Base-by-base conservation (phyloP, 37 sponge, comb jelly and placozoan species). In the Amphimedon queenslandica region DNA sequence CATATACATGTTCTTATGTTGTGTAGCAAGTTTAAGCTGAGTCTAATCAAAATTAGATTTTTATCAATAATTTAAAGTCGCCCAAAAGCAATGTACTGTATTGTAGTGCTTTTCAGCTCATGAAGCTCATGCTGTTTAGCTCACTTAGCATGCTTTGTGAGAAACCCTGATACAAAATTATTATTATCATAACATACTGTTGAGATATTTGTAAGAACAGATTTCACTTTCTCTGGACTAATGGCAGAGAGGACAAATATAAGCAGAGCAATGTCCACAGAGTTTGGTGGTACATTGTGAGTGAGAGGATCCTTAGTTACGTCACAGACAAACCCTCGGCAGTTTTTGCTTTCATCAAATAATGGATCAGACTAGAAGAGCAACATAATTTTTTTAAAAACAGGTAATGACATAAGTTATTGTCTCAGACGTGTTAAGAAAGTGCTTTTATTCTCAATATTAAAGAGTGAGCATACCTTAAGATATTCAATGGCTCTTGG, bases 181-280 rank as follows among this genome's bases (percentile, higher is more conserved):
- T 3, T n/a, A 4, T 1, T 1, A 18, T 8, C 24, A 1, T 2
- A 37, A 73, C 80, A 74, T 32, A 95, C 93, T 38, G 29, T 11
- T 57, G 30, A 47, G 8, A 97, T 40, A 51, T 97, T 97, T 43
- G 66, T 71, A 42, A 97, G 27, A 21, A 67, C 83, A 37, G 34
- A 30, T 5, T 42, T 18, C 90, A 94, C 84, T 43, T 92, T 98
- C 36, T 92, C 86, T 16, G 95, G 99, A 33, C 81, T 24, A 27
- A 98, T 89, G 42, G 99, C 85, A 3, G 99, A 98, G 34, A 98
- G 73, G 0, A 98, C 99, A 84, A 94, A 98, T 33, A 98, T 81
- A 42, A 98, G 51, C 25, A 88, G 63, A 2, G 63, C 90, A n/a
- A 98, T 37, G 57, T 92, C 88, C 40, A 94, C 88, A 67, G 72